phyloP scores from a whole-genome alignment of 2,888 invertebrate genomes.

The Lepas anatifera region DNA sequence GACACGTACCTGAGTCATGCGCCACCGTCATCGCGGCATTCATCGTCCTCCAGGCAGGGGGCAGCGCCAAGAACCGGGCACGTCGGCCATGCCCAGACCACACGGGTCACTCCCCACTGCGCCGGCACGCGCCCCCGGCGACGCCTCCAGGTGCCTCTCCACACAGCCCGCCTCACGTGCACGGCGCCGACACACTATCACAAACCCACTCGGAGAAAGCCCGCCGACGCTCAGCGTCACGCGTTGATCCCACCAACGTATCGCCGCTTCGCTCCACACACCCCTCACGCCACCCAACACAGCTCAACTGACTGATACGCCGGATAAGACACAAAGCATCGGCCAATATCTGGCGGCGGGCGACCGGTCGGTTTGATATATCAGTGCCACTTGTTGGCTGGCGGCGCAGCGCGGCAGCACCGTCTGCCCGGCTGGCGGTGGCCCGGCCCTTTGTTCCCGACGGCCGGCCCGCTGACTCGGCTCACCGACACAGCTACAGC shows the following conservation, averaged over 20 bases:
- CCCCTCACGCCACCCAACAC: neutral
- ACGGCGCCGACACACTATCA: neutral
- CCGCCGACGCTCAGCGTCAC: too few species aligned
- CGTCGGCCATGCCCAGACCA: neutral
- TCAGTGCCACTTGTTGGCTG: neutral
- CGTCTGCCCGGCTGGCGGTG: neutral
- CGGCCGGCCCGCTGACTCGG: neutral
- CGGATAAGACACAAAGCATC: conserved; percentile 2
- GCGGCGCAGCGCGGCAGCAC: neutral
- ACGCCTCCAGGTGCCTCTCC: neutral
- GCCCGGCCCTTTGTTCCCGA: neutral
- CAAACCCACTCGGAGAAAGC: too few species aligned
- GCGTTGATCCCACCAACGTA: too few species aligned
- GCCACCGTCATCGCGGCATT: neutral
- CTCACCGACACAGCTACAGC: neutral
- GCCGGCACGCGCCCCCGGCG: neutral
- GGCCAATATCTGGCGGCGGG: neutral
- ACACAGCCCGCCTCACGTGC: neutral
- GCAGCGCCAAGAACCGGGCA: neutral
- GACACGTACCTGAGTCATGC: neutral
- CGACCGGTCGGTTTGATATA: neutral
- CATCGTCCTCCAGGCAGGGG: neutral
- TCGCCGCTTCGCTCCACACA: neutral
- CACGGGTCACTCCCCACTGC: neutral
- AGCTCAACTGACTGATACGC: neutral